Conservation (phyloP, 2,888 invertebrate species). For the Ceraclea dissimilis region DNA sequence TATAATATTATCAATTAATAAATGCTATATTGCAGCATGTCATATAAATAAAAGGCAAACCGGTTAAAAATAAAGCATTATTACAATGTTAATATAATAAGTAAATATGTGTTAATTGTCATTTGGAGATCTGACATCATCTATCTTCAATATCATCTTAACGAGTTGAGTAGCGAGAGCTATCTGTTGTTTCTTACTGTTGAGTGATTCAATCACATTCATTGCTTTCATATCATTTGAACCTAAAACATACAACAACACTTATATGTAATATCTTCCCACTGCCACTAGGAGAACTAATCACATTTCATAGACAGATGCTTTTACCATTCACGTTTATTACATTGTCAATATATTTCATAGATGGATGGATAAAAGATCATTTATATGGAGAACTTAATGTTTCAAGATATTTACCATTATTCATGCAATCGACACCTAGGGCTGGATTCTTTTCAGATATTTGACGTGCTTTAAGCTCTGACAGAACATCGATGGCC, state of each 20-base stretch:
- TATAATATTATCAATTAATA: too few relatives aligned
- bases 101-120: slow-evolving; percentile 29
- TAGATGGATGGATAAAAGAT: too few relatives aligned
- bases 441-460: slow-evolving; percentile 76
- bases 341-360: too few relatives aligned
- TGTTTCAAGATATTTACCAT: slow-evolving; percentile 59
- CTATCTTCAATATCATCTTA: slow-evolving; percentile 99
- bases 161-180: slow-evolving; percentile 94
- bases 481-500: slow-evolving; percentile 86
- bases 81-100: too few relatives aligned
- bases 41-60: too few relatives aligned
- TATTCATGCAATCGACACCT: slow-evolving; percentile 92
- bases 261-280: not conserved
- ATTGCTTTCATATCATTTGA: slow-evolving; percentile 84
- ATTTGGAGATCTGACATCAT: slow-evolving; percentile 74
- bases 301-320: too few relatives aligned
- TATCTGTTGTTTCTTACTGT: slow-evolving; percentile 96
- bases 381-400: too few relatives aligned
- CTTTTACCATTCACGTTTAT: too few relatives aligned
- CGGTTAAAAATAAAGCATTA: too few relatives aligned
- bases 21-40: too few relatives aligned
- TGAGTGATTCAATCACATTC: slow-evolving; percentile 93
- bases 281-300: too few relatives aligned
- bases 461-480: slow-evolving; percentile 84
- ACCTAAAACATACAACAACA: slow-evolving; percentile 31